Percentiles rank a stretch among this genome's conserved stretches.
Conservation (phyloP, 2,113 vertebrate genomes). For the Sylvicapra grimmia region DNA sequence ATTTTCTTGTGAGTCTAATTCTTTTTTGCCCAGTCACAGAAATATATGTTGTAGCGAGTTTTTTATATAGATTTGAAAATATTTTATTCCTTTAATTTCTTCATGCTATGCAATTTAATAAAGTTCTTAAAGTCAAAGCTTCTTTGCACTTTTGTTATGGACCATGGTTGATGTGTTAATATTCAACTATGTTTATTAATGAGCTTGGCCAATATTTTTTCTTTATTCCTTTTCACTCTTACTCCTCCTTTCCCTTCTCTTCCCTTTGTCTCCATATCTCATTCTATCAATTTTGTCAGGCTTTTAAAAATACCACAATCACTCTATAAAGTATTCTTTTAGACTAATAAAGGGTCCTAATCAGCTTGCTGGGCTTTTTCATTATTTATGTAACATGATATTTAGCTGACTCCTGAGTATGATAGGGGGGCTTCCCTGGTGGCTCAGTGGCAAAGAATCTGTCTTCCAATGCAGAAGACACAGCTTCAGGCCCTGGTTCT, state of each 20-base stretch:
- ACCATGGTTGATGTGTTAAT: background rate
- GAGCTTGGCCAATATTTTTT: background rate
- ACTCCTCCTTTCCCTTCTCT: background rate
- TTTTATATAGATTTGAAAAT: background rate
- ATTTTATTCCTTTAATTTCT: background rate
- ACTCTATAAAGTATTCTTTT: background rate
- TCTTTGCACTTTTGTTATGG: background rate
- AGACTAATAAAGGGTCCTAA: background rate
- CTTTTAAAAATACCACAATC: background rate
- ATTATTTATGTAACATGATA: background rate
- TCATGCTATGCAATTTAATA: background rate
- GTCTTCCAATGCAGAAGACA: background rate
- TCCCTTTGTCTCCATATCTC: background rate
- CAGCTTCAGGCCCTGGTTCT: background rate
- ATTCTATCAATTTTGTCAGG: background rate
- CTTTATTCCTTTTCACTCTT: background rate
- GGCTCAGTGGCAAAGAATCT: background rate
- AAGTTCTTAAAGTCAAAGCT: background rate
- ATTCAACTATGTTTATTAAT: background rate
- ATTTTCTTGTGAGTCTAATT: background rate
- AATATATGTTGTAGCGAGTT: background rate
- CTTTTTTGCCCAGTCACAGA: background rate
- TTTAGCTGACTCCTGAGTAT: background rate
- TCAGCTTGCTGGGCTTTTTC: background rate
- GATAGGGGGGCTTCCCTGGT: background rate